Conservation (phyloP, 2,113 vertebrate species). For the Chionis minor region DNA sequence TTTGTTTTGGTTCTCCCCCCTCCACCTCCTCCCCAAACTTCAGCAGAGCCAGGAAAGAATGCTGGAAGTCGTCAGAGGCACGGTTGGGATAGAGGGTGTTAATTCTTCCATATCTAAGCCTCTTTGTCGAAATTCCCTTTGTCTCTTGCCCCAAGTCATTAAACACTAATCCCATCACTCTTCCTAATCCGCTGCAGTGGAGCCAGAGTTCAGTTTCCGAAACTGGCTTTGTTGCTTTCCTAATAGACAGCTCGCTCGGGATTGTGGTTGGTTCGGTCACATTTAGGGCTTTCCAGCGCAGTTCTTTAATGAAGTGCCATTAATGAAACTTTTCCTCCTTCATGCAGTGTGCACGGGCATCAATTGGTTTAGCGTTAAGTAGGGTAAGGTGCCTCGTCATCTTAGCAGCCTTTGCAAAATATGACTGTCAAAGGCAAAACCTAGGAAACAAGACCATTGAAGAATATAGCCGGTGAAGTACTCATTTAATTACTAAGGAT, state of each 20-base stretch:
- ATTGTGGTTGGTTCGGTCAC: constrained; percentile 76
- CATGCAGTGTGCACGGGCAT: constrained; percentile 72
- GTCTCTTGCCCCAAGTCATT: constrained; percentile 98
- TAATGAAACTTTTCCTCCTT: constrained; percentile 88
- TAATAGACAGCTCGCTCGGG: constrained; percentile 84
- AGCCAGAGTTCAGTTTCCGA: constrained; percentile 87
- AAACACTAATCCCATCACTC: constrained; percentile 99
- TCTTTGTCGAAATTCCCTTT: constrained; percentile 87
- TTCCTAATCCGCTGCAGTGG: constrained; percentile 93
- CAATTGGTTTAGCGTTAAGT: constrained; percentile 81
- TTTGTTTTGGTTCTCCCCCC: background rate
- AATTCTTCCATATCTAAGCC: constrained; percentile 92
- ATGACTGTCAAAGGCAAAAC: constrained; percentile 82
- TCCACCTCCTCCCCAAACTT: background rate
- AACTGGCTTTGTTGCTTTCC: constrained; percentile 85
- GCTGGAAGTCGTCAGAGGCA: constrained; percentile 79
- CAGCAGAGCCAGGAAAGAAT: constrained; percentile 75
- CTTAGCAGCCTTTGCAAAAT: constrained; percentile 76
- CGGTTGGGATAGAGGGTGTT: constrained; percentile 86
- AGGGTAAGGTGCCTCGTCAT: constrained; percentile 77
- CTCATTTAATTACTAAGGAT: constrained; percentile 85
- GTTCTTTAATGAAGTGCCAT: constrained; percentile 86
- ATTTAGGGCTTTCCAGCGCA: constrained; percentile 75
- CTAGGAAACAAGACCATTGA: constrained; percentile 82
- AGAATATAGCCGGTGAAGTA: constrained; percentile 72